Evolutionary conservation across 2,888 invertebrate species (phyloP).

Genomic region (Aleiodes leptofemur): DNA sequence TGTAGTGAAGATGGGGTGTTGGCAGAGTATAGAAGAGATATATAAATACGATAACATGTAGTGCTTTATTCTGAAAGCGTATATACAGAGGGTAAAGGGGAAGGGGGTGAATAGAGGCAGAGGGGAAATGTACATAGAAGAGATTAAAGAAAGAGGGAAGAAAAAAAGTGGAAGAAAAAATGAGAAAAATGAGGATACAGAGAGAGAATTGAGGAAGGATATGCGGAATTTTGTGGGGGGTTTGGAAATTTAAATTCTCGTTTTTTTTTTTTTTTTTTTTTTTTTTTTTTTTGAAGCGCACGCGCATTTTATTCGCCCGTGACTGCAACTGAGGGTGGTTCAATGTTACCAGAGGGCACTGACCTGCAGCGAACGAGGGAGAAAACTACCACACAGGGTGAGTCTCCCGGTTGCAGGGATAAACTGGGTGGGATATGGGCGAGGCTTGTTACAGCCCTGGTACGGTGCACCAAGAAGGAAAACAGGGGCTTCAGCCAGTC

Average conservation of each 20-base stretch:
- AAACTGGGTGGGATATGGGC: background rate
- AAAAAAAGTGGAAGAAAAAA: constrained; percentile 37
- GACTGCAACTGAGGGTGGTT: constrained; percentile 75
- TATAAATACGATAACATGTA: constrained; percentile 12
- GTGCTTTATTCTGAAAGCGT: background rate
- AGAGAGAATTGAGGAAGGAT: constrained; percentile 55
- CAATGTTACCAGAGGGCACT: constrained; percentile 75
- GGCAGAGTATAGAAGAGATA: constrained; percentile 36
- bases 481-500: constrained; percentile 34
- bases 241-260: constrained; percentile 18
- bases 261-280: background rate
- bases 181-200: constrained; percentile 56
- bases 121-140: constrained; percentile 54
- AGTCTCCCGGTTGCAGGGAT: constrained; percentile 65
- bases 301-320: constrained; percentile 70
- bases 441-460: constrained; percentile 70
- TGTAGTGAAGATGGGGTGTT: constrained; percentile 29
- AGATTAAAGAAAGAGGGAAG: constrained; percentile 26
- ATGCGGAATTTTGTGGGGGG: constrained; percentile 53
- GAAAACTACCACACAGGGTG: constrained; percentile 67
- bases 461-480: constrained; percentile 54
- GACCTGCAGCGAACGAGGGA: constrained; percentile 66
- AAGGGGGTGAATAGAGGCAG: background rate
- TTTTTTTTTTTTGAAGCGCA: constrained; percentile 57
- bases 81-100: constrained; percentile 42